Evolutionary conservation across 2,113 vertebrate genomes (phyloP).

Genomic region (Pampusana beccarii): DNA sequence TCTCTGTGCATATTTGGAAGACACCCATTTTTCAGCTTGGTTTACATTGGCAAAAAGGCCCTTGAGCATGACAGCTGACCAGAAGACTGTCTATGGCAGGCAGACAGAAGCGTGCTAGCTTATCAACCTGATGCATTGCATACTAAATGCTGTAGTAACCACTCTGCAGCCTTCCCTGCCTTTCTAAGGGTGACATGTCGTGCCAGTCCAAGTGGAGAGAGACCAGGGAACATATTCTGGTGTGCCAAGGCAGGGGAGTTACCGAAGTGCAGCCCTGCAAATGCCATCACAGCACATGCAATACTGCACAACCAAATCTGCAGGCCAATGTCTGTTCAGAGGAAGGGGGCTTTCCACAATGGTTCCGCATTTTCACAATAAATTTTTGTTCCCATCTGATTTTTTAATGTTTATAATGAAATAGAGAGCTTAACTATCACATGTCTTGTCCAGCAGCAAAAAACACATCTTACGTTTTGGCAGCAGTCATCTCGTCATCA

Average conservation of each 20-base stretch:
- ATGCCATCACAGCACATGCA: neutral
- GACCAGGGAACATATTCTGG: neutral
- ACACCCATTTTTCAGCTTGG: neutral
- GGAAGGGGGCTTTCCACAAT: neutral
- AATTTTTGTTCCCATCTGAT: neutral
- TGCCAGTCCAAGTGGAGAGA: neutral
- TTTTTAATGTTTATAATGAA: neutral
- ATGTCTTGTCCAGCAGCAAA: neutral
- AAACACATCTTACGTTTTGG: neutral
- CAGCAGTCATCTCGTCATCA: neutral
- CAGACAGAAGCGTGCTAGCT: neutral
- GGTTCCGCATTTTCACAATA: neutral
- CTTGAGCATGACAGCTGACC: neutral
- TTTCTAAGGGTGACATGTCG: neutral
- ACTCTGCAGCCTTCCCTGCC: neutral
- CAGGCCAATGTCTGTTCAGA: neutral
- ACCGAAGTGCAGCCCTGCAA: neutral
- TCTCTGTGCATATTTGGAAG: neutral
- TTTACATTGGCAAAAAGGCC: neutral
- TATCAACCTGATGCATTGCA: neutral
- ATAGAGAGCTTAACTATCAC: neutral
- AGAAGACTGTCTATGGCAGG: neutral
- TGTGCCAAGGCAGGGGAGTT: neutral
- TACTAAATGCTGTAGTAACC: neutral
- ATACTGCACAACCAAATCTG: neutral